Conservation (phyloP, 1,140 invertebrate species). For the Cherax destructor region DNA sequence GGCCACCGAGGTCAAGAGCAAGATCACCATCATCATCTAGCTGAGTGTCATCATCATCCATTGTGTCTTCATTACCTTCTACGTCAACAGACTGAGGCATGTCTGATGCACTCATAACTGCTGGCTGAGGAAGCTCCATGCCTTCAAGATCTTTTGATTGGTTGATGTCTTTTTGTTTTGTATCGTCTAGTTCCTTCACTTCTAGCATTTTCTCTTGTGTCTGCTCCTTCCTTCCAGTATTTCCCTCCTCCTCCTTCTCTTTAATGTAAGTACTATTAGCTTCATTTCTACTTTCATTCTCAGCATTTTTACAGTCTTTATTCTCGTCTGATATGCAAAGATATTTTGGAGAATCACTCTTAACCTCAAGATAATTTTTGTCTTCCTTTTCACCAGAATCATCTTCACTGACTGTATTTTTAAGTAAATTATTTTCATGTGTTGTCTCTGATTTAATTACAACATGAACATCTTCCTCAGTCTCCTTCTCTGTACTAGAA, state of each 20-base stretch:
- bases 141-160: neutral
- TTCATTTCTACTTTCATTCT: neutral
- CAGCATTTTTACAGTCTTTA: neutral
- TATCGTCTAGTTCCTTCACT: neutral
- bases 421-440: neutral
- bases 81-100: conserved; percentile 8
- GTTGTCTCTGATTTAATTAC: neutral
- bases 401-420: neutral
- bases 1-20: conserved; percentile 72
- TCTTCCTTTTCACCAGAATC: neutral
- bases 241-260: neutral
- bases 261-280: neutral
- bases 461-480: conserved; percentile 15
- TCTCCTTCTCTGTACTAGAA: neutral
- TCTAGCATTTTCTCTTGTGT: neutral
- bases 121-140: conserved; percentile 19
- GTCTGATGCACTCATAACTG: neutral
- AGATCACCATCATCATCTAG: conserved; percentile 57
- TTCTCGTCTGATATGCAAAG: neutral
- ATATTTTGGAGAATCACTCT: neutral
- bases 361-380: neutral
- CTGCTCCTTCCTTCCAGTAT: neutral
- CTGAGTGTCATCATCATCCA: conserved; percentile 40
- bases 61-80: conserved; percentile 11
- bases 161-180: neutral